A percentile compares a stretch with the other conserved stretches of the same genome.
These are phyloP conservation scores for Hyperoodon ampullatus DNA, from an alignment of 2,113 vertebrate genomes.

Conservation along the genomic window DNA sequence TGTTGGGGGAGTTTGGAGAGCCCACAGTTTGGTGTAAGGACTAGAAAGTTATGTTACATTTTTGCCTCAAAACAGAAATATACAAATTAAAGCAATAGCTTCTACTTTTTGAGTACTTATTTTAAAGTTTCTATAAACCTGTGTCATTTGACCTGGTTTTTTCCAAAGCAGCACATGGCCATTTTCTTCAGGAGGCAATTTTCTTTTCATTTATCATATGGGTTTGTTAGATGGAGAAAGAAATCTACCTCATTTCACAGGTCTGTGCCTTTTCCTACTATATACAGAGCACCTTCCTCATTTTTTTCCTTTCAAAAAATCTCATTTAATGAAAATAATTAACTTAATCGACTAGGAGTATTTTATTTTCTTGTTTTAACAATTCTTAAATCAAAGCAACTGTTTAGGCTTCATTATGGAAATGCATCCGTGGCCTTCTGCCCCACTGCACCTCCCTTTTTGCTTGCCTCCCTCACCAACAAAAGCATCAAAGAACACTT, in stretches of 20 bases:
- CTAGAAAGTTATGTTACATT: not conserved
- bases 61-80: constrained; percentile 41
- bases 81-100: not conserved
- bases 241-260: not conserved
- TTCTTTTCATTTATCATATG: not conserved
- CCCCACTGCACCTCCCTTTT: not conserved
- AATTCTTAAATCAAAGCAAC: not conserved
- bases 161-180: not conserved
- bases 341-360: not conserved
- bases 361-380: not conserved
- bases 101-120: not conserved
- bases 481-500: not conserved
- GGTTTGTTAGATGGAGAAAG: not conserved
- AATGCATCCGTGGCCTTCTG: not conserved
- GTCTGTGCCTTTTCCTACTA: not conserved
- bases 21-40: not conserved
- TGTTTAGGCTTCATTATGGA: not conserved
- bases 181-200: constrained; percentile 19
- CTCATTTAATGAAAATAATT: not conserved
- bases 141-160: constrained; percentile 15
- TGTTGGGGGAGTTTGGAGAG: not conserved
- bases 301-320: not conserved
- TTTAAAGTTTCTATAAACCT: not conserved
- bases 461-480: not conserved
- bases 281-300: not conserved